Evolutionary conservation across 2,113 vertebrate genomes (phyloP).

Genomic region (Tenebrosternarchus preto): DNA sequence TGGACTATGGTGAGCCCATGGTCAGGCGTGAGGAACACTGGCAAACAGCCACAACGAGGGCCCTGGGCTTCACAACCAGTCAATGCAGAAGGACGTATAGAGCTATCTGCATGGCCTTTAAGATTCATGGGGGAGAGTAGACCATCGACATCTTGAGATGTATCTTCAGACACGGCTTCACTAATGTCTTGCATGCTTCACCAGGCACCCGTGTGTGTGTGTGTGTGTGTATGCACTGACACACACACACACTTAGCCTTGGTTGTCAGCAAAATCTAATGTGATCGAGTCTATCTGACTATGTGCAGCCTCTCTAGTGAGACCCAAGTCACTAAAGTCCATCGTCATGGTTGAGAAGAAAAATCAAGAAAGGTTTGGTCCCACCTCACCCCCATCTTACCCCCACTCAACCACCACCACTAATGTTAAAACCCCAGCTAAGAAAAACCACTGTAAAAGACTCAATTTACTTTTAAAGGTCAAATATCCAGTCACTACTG

Average conservation of each 20-base stretch:
- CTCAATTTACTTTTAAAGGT: constrained; percentile 63
- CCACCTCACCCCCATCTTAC: neutral
- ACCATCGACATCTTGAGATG: constrained; percentile 22
- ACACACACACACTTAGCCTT: constrained; percentile 16
- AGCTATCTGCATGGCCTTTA: constrained; percentile 40
- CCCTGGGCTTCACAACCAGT: constrained; percentile 4
- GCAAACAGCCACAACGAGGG: constrained; percentile 20
- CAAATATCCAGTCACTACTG: constrained; percentile 61
- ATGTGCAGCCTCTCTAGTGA: constrained; percentile 30
- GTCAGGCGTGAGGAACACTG: constrained; percentile 28
- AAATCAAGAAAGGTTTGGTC: constrained; percentile 39
- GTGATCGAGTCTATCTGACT: constrained; percentile 26
- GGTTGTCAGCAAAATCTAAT: constrained; percentile 31
- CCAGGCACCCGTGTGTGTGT: neutral
- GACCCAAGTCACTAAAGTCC: constrained; percentile 23
- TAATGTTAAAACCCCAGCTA: constrained; percentile 49
- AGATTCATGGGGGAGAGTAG: constrained; percentile 26
- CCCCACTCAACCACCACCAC: constrained; percentile 7
- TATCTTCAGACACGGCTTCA: constrained; percentile 19
- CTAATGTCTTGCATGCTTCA: neutral
- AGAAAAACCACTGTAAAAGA: constrained; percentile 58
- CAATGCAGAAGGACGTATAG: constrained; percentile 31
- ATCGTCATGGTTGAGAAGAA: constrained; percentile 44
- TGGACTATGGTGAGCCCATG: constrained; percentile 28
- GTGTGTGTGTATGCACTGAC: neutral